Base-by-base conservation (phyloP, 2,797 vertebrate species). In the Babyrousa celebensis region DNA sequence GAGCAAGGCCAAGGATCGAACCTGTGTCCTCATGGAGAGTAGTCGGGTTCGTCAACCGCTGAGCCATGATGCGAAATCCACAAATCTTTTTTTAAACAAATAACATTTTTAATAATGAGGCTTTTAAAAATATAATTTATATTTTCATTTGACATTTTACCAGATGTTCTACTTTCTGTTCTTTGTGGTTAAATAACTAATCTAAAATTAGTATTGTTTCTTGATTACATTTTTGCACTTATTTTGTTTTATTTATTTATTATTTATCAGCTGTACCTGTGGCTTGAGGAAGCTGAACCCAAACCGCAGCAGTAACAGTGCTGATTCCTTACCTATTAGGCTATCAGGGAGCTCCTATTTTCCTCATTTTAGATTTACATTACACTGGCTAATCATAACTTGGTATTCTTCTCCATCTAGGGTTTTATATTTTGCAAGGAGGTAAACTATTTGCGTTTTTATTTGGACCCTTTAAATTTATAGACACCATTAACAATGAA, bases 371-470 rank as follows among this genome's bases (percentile, higher is more conserved):
- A 67, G 12, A 27, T 83, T 87, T 71, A 89, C 27, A 58, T 70
- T 94, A 74, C 95, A 84, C 3, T 87, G 32, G 16, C 23, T 75
- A 72, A 89, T 79, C 90, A 29, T 85, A 83, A 36, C 23, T 58
- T 62, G 63, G 17, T 60, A 29, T 85, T 85, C 12, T 36, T 85
- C 10, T 23, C 18, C 43, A 93, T 10, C 18, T 88, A 77, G 63
- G 27, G 15, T 32, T 97, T 85, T 91, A 56, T 48, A 60, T 95
- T 94, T 96, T 92, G 9, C 40, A 62, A 8, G 74, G 52, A 65
- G 14, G 16, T 78, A 91, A 96, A 77, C 17, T 15, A 85, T 86
- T 97, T 83, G 15, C 52, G 27, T 29, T 83, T 95, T 92, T 83
- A 84, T 95, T 74, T 95, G 52, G n/a, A 75, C 43, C 23, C 25